Percentiles rank a stretch among this genome's conserved stretches.
These are phyloP conservation scores for Tringa solitaria DNA, from an alignment of 2,113 vertebrate species.

Conservation along the genomic window DNA sequence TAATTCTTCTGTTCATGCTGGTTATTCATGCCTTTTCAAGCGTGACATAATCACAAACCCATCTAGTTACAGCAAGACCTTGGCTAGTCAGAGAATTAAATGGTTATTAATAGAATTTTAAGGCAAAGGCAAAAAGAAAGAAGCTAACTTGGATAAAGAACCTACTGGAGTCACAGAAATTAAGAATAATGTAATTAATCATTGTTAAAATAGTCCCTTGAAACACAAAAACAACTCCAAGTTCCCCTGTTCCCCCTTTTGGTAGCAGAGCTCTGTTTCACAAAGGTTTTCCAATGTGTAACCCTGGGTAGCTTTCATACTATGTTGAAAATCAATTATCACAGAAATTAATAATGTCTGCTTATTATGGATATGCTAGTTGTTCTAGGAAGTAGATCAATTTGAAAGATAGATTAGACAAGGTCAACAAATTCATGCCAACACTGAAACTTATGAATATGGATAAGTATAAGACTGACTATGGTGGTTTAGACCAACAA, in stretches of 20 bases:
- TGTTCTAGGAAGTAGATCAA: slow-evolving; percentile 20
- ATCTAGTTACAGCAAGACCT: not conserved
- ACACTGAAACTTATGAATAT: slow-evolving; percentile 11
- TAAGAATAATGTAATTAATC: not conserved
- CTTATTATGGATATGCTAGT: not conserved
- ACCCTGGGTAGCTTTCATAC: not conserved
- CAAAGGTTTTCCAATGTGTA: not conserved
- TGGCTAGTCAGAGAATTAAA: not conserved
- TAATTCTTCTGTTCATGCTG: not conserved
- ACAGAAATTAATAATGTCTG: not conserved
- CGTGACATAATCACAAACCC: not conserved
- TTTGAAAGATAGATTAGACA: slow-evolving; percentile 30
- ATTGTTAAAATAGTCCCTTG: not conserved
- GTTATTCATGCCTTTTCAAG: not conserved
- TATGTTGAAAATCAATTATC: not conserved
- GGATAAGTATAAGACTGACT: not conserved
- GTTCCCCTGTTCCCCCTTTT: not conserved
- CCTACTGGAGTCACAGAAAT: not conserved
- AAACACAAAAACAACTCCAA: not conserved
- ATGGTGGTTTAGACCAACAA: not conserved
- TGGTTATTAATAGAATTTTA: not conserved
- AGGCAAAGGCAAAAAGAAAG: not conserved
- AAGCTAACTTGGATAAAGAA: not conserved
- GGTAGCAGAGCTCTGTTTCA: not conserved
- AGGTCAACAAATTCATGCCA: slow-evolving; percentile 21